Evolutionary conservation across 2,888 invertebrate genomes (phyloP).

Genomic region (Cactoblastis cactorum): DNA sequence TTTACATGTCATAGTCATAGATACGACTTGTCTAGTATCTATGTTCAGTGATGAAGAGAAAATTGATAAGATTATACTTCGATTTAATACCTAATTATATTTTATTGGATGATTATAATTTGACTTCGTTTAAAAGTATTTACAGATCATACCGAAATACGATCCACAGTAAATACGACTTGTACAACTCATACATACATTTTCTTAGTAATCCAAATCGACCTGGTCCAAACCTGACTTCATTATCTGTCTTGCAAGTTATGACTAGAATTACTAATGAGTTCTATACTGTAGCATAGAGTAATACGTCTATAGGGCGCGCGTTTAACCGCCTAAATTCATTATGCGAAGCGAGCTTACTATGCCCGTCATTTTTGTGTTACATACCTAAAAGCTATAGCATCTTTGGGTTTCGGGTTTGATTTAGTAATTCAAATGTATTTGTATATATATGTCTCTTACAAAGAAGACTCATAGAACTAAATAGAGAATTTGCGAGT

Average conservation of each 20-base stretch:
- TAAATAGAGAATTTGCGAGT: no score
- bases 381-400: no score
- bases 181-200: slow-evolving; percentile 9
- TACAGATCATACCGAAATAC: background rate
- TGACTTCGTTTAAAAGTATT: background rate
- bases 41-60: background rate
- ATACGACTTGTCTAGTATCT: background rate
- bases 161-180: background rate
- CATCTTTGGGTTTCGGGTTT: no score
- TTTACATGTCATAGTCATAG: background rate
- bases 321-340: background rate
- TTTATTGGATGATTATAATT: background rate
- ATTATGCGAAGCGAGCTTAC: no score
- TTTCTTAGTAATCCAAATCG: slow-evolving; percentile 18
- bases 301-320: background rate
- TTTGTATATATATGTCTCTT: no score
- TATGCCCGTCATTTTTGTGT: no score
- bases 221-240: slow-evolving; percentile 24
- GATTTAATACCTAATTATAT: background rate
- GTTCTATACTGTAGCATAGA: slow-evolving; percentile 5
- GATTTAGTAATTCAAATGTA: no score
- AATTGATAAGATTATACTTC: background rate
- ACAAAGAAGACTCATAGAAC: no score
- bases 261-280: slow-evolving; percentile 21
- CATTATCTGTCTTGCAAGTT: slow-evolving; percentile 14